Conservation (phyloP, 2,113 vertebrate genomes). For the Ciconia stormi region DNA sequence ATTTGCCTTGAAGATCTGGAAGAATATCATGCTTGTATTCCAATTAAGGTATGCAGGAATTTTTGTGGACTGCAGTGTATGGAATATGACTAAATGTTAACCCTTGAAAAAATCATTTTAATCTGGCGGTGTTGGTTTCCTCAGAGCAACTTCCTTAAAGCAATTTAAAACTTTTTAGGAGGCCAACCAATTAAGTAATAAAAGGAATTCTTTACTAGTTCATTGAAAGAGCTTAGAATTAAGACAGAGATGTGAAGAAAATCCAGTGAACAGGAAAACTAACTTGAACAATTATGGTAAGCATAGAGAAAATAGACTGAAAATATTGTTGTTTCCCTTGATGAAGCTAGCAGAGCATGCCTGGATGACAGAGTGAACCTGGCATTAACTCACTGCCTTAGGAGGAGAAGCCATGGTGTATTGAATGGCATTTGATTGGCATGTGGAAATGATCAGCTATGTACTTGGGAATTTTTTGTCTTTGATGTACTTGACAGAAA, state of each 20-base stretch:
- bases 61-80: neutral
- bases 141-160: neutral
- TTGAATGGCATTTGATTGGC: neutral
- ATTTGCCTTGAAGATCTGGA: slow-evolving; percentile 73
- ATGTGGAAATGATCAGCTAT: neutral
- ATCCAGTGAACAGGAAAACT: neutral
- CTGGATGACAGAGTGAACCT: neutral
- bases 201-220: neutral
- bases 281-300: neutral
- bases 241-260: neutral
- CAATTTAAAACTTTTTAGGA: neutral
- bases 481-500: slow-evolving; percentile 50
- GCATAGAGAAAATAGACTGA: neutral
- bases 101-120: neutral
- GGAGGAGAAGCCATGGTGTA: neutral
- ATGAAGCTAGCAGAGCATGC: neutral
- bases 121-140: neutral
- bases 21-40: slow-evolving; percentile 72
- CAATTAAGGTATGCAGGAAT: slow-evolving; percentile 51
- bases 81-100: neutral
- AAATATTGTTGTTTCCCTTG: neutral
- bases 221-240: neutral
- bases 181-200: neutral
- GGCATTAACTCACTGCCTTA: neutral
- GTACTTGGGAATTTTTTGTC: neutral